Evolutionary conservation across 2,888 invertebrate genomes (phyloP), one percentile per base, ranked within the genome.

Genomic region (Muschampia plurimacula): DNA sequence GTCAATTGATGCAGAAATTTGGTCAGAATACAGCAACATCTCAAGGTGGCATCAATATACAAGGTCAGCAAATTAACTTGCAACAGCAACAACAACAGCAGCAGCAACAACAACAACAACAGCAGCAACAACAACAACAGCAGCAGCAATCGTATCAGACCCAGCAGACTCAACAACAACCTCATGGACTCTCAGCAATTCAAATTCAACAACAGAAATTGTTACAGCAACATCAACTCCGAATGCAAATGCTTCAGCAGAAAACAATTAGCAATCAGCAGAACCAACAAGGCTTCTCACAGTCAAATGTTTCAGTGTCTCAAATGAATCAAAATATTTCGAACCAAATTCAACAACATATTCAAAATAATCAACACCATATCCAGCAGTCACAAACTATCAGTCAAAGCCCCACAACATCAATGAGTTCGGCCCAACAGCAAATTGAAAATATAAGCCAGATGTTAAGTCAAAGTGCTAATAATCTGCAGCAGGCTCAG

Each of bases 371-470:
- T 69, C 93, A 94, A 74, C 93, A 93, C 75, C 91, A 91, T 75
- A 83, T 94, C 74, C 94, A 94, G 75, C 91, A 92, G 76, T 79
- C 78, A 68, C 87, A 86, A 75, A 90, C 83, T 70, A 87, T 91
- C 36, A 89, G 83, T 73, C 93, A 92, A 77, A 85, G 88, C 2
- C 82, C 89, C 2, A 84, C 80, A 63, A 90, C 90, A 22, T 87
- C 95, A 52, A 95, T 96, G 84, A 95, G 92, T 68, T 95, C 96
- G 60, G 96, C 96, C 22, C 93, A 93, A 77, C 96, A 96, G 77
- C 95, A 96, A 77, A 96, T 96, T 83, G 96, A 96, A 78, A 92
- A 95, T 63, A 96, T 95, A 28, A 95, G 95, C 60, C 96, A 96
- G 79, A 93, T 94, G 93, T 80, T 94, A 46, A 94, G 94, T 78